These are phyloP conservation scores for Eurystomus gularis DNA, from an alignment of 2,113 vertebrate genomes.

Conservation along the genomic window DNA sequence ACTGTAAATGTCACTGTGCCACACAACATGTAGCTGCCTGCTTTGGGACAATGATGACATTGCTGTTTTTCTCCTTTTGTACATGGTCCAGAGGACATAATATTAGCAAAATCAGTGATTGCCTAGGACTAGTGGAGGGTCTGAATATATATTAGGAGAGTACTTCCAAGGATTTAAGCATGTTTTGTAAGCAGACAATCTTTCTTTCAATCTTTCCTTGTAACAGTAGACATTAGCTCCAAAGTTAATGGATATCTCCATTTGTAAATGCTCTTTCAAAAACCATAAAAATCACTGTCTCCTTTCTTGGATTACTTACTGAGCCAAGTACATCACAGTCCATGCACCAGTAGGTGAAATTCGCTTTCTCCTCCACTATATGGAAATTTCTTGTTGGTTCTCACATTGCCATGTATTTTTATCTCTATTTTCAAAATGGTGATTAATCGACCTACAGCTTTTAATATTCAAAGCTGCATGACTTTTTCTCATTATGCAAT, in stretches of 20 bases:
- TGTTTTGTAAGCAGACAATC: not conserved
- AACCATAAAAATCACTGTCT: not conserved
- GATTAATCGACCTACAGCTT: slow-evolving; percentile 49
- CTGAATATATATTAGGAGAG: not conserved
- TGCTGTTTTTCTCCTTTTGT: not conserved
- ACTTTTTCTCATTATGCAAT: slow-evolving; percentile 65
- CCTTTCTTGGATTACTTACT: not conserved
- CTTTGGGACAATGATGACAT: not conserved
- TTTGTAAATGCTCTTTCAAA: not conserved
- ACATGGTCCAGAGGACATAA: not conserved
- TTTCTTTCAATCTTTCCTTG: not conserved
- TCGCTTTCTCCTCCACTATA: not conserved
- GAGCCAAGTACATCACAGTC: not conserved
- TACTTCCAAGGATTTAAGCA: not conserved
- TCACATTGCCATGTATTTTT: not conserved
- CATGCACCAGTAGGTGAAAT: not conserved
- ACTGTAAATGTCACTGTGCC: not conserved
- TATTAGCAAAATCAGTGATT: not conserved
- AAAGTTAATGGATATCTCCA: not conserved
- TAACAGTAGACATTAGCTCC: not conserved
- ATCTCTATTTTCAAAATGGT: slow-evolving; percentile 30
- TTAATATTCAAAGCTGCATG: slow-evolving; percentile 63
- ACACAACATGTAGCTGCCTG: not conserved
- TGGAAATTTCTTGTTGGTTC: slow-evolving; percentile 2
- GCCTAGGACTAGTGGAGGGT: not conserved